These are phyloP conservation scores for Galaxea fascicularis DNA, from an alignment of 92 coral and sea anemone species.

Conservation along the genomic window DNA sequence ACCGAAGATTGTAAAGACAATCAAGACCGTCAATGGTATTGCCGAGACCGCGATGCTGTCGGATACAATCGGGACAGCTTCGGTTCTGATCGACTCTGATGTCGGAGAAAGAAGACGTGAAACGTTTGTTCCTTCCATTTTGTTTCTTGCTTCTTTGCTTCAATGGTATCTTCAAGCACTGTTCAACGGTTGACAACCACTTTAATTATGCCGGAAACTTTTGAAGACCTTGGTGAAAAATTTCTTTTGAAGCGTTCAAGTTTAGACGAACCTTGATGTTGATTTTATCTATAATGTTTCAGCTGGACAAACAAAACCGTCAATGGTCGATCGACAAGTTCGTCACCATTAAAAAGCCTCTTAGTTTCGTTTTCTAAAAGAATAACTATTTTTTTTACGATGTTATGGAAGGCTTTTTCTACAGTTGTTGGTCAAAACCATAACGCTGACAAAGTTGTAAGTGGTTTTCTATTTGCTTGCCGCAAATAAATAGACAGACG, in stretches of 20 bases:
- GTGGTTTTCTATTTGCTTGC: slow-evolving; percentile 35
- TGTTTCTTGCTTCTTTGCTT: slow-evolving; percentile 1
- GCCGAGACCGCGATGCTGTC: slow-evolving; percentile 71
- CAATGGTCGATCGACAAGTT: slow-evolving; percentile 6
- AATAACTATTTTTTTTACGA: background rate
- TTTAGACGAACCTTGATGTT: slow-evolving; percentile 17
- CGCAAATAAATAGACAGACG: slow-evolving; percentile 40
- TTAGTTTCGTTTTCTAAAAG: background rate
- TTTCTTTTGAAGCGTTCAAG: background rate
- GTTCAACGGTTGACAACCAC: background rate
- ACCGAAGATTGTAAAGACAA: slow-evolving; percentile 81
- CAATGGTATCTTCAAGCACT: background rate
- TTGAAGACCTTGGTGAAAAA: slow-evolving; percentile 3
- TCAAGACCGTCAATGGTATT: slow-evolving; percentile 68
- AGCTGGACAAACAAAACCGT: slow-evolving; percentile 45
- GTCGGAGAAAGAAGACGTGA: slow-evolving; percentile 13
- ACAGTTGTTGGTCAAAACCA: background rate
- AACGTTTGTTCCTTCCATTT: slow-evolving; percentile 18
- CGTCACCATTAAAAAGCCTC: slow-evolving; percentile 6
- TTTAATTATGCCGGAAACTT: background rate
- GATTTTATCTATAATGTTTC: slow-evolving; percentile 31
- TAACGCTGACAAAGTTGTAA: background rate
- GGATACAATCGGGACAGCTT: slow-evolving; percentile 29
- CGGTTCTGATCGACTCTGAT: slow-evolving; percentile 11
- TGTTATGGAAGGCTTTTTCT: background rate